phyloP scores from a whole-genome alignment of 35 echinoderm and acorn worm species.

The Lytechinus variegatus region DNA sequence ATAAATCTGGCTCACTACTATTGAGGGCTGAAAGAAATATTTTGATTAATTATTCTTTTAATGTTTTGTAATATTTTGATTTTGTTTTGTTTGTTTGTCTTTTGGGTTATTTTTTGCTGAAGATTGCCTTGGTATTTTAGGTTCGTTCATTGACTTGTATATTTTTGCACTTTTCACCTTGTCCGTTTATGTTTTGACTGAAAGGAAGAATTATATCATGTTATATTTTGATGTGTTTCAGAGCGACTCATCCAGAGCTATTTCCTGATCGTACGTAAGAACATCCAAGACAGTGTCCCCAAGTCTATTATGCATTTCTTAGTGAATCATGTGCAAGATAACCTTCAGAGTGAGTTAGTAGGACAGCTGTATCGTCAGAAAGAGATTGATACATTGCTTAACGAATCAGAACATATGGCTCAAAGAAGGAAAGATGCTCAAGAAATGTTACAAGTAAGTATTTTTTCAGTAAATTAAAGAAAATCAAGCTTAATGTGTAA shows the following conservation, averaged over 20 bases:
- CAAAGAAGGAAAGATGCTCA: conserved; percentile 96
- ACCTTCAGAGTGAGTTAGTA: conserved; percentile 94
- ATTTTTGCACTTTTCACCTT: background rate
- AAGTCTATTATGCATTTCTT: conserved; percentile 99
- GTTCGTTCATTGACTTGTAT: no score
- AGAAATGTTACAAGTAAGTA: conserved; percentile 91
- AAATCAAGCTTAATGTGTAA: no score
- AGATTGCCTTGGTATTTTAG: no score
- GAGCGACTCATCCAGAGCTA: conserved; percentile 92
- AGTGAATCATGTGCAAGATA: conserved; percentile 89
- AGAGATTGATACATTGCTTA: conserved; percentile 78
- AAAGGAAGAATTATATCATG: no score
- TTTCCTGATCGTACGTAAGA: conserved; percentile 97
- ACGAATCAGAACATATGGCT: conserved; percentile 96
- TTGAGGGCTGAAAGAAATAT: no score
- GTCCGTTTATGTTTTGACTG: background rate
- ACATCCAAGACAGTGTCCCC: conserved; percentile 99
- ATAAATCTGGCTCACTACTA: no score
- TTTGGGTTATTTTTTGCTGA: no score
- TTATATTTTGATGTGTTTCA: conserved; percentile 1
- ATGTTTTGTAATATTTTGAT: no score
- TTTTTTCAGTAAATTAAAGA: background rate
- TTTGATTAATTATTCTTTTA: no score
- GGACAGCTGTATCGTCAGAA: conserved; percentile 93
- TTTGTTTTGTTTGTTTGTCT: no score